A percentile compares a stretch with the other conserved stretches of the same genome.
These are phyloP conservation scores for Calidris pugnax DNA, from an alignment of 2,113 vertebrate genomes.

Conservation along the genomic window DNA sequence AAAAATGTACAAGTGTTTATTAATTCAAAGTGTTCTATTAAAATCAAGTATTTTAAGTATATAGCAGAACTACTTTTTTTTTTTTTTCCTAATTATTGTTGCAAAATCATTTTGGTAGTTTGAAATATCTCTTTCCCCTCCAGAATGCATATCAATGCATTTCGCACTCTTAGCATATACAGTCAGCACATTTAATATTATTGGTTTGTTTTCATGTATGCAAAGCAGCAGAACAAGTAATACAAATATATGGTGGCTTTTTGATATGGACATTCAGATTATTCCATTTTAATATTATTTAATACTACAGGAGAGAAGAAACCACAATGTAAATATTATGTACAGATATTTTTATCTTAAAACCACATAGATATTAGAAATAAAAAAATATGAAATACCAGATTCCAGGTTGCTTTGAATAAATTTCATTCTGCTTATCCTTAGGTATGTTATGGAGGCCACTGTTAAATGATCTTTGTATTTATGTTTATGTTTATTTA, in stretches of 20 bases:
- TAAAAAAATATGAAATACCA: neutral
- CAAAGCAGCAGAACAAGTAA: neutral
- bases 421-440: neutral
- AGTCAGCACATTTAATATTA: neutral
- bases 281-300: neutral
- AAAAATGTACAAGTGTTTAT: constrained; percentile 77
- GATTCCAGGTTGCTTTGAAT: neutral
- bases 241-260: neutral
- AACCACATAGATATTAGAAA: neutral
- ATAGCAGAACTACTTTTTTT: constrained; percentile 67
- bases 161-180: neutral
- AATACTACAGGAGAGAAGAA: neutral
- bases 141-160: neutral
- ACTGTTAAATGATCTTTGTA: neutral
- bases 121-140: neutral
- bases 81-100: constrained; percentile 57
- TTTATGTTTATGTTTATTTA: neutral
- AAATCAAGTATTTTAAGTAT: constrained; percentile 71
- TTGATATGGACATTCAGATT: neutral
- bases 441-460: neutral
- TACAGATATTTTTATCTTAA: neutral
- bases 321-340: neutral
- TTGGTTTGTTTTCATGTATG: neutral
- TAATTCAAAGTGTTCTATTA: constrained; percentile 80
- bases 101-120: neutral